These are phyloP conservation scores for Sebastes itinus DNA, from an alignment of 2,797 vertebrate species.

Conservation along the genomic window DNA sequence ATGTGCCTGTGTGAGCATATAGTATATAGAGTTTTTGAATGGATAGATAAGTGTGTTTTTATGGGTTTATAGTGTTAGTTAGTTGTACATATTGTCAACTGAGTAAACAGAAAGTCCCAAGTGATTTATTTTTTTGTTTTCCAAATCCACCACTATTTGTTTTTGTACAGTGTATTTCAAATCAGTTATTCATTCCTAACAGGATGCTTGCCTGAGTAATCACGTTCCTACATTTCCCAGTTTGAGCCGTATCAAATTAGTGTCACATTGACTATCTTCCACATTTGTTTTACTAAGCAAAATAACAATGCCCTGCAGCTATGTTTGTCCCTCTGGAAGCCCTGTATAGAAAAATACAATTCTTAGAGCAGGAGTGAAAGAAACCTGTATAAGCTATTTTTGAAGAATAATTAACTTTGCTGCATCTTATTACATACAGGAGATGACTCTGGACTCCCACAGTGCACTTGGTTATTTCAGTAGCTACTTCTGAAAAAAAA, in stretches of 20 bases:
- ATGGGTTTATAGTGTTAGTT: not conserved
- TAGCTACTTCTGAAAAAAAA: slow-evolving; percentile 23
- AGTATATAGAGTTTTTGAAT: not conserved
- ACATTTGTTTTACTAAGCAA: slow-evolving; percentile 56
- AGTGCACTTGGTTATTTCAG: slow-evolving; percentile 30
- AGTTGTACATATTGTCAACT: not conserved
- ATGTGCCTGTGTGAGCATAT: not conserved
- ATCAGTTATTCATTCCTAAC: not conserved
- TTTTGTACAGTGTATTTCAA: not conserved
- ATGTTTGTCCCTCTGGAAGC: slow-evolving; percentile 26
- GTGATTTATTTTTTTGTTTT: not conserved
- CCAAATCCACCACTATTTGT: not conserved
- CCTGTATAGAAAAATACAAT: not conserved
- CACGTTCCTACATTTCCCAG: slow-evolving; percentile 14
- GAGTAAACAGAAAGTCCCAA: not conserved
- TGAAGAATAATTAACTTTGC: slow-evolving; percentile 41
- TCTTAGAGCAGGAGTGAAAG: not conserved
- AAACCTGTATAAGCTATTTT: not conserved
- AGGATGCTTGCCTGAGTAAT: slow-evolving; percentile 21
- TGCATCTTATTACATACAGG: slow-evolving; percentile 14
- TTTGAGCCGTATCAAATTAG: slow-evolving; percentile 31
- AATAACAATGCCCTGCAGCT: slow-evolving; percentile 38
- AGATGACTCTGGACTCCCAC: slow-evolving; percentile 16
- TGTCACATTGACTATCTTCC: slow-evolving; percentile 24
- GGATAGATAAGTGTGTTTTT: not conserved